Evolutionary conservation across 1,140 invertebrate genomes (phyloP).

Genomic region (Calephelis virginiensis): DNA sequence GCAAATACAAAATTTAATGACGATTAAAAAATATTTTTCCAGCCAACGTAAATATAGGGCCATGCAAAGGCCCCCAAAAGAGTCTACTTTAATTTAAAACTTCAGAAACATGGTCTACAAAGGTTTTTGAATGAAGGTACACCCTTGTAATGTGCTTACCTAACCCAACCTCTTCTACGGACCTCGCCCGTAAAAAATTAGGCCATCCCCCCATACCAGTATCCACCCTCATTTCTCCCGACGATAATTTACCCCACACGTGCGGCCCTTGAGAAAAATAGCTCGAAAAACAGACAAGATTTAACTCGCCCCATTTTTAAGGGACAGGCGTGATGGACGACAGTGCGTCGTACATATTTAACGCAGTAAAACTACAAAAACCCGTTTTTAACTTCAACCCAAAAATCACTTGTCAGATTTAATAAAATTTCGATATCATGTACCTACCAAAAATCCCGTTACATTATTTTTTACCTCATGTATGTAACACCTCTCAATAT

Average conservation of each 20-base stretch:
- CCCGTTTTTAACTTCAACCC: too few species aligned
- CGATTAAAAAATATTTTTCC: slow-evolving; percentile 9
- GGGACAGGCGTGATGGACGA: slow-evolving; percentile 7
- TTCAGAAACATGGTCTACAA: slow-evolving; percentile 17
- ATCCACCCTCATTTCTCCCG: slow-evolving; percentile 35
- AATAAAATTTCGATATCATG: too few species aligned
- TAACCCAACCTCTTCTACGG: slow-evolving; percentile 48
- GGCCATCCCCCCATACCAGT: slow-evolving; percentile 46
- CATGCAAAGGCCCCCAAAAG: not conserved
- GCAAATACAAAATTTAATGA: not conserved
- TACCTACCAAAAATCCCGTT: too few species aligned
- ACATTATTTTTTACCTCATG: too few species aligned
- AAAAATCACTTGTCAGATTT: too few species aligned
- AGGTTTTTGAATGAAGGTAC: slow-evolving; percentile 30
- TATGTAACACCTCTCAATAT: too few species aligned
- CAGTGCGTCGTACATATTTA: not conserved
- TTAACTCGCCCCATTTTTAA: slow-evolving; percentile 52
- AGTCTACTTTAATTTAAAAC: slow-evolving; percentile 17
- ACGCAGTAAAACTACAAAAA: not conserved
- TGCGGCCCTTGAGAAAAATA: slow-evolving; percentile 75
- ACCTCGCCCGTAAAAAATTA: slow-evolving; percentile 65
- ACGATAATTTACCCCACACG: slow-evolving; percentile 59
- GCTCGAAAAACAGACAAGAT: slow-evolving; percentile 71
- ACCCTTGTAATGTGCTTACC: slow-evolving; percentile 37
- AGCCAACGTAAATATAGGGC: slow-evolving; percentile 4